Conservation (phyloP, 2,113 vertebrate species). For the Elanus axillaris region DNA sequence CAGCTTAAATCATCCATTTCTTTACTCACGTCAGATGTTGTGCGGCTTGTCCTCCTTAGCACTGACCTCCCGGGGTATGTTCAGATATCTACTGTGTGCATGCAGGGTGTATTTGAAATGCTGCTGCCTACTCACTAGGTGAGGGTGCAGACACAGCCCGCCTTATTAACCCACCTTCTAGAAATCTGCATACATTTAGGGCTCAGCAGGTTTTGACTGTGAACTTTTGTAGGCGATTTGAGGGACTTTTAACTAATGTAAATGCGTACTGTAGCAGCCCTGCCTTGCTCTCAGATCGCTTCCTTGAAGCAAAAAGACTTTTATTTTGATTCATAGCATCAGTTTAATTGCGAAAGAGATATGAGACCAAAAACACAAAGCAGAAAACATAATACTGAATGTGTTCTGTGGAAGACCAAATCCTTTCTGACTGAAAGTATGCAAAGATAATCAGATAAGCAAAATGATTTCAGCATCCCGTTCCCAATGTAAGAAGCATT, state of each 20-base stretch:
- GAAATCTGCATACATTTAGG: neutral
- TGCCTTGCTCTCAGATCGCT: neutral
- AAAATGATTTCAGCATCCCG: neutral
- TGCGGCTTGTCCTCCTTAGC: neutral
- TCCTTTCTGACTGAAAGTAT: neutral
- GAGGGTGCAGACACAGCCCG: fast-evolving
- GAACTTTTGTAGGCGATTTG: neutral
- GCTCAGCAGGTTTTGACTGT: neutral
- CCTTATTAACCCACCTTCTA: neutral
- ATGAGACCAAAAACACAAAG: neutral
- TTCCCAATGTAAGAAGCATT: neutral
- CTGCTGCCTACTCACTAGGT: neutral
- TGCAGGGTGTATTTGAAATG: neutral
- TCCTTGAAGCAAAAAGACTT: neutral
- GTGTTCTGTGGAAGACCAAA: neutral
- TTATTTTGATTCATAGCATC: neutral
- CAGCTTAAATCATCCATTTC: neutral
- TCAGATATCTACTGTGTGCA: fast-evolving
- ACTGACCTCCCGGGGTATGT: fast-evolving
- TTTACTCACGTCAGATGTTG: fast-evolving
- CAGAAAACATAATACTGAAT: neutral
- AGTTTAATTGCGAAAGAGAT: neutral
- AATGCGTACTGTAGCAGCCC: neutral
- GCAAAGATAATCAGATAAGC: neutral
- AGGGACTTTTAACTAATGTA: neutral